Base-by-base conservation (phyloP, 2,797 vertebrate genomes). In the Mus minutoides region DNA sequence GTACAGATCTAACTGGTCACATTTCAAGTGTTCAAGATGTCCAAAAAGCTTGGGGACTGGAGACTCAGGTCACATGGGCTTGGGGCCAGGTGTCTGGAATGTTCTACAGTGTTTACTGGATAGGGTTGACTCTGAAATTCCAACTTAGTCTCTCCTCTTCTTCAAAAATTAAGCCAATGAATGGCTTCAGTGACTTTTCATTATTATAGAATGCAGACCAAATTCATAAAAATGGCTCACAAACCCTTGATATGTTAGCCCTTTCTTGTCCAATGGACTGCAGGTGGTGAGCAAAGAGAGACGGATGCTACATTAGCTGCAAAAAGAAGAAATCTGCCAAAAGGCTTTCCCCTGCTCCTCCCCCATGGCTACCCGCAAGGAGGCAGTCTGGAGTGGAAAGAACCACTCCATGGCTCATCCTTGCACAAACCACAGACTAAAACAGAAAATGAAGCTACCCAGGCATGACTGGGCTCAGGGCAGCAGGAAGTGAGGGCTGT, bases 181-280 rank as follows among this genome's bases (percentile, higher is more conserved):
- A 71, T 0, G 88, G 56, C 9, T 84, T 52, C 46, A n/a, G 7
- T 4, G 79, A 84, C 29, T 93, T 91, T 26, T 71, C 26, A 10
- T 77, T 84, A 6, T 78, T 29, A 94, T 1, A 24, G 60, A 71
- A 78, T 56, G 6, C 76, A 83, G 37, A 76, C 4, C 31, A 88
- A 90, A 89, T 83, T 84, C 75, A 97, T 40, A 64, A 80, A 89
- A 71, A 90, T 40, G 80, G 49, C 9, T 95, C 19, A 83, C 24
- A 54, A 84, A 84, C 24, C 6, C 79, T 17, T 54, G 49, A 29
- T 6, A 37, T 34, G 11, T n/a, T 29, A 67, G 46, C 19, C 24
- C 29, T 83, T 46, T 76, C 43, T 56, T 76, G 37, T 34, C 10
- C 34, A 46, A 13, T n/a, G 40, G 60, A 37, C 13, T 17, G 6